Percentiles rank a stretch among this genome's conserved stretches.
Conservation (phyloP, 2,797 vertebrate genomes). For the Phataginus tetradactyla region DNA sequence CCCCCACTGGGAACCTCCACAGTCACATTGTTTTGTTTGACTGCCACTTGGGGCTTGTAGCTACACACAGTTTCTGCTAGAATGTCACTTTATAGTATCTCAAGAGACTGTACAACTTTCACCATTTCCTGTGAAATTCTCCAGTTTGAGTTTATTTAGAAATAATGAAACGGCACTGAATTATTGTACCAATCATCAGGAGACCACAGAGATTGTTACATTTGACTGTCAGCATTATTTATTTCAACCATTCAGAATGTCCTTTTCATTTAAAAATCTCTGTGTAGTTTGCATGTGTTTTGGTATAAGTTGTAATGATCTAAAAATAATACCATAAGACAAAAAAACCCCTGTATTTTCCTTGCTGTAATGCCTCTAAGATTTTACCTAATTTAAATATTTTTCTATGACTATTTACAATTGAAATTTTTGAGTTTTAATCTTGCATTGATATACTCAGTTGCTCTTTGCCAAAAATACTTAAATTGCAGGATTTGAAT, state of each 20-base stretch:
- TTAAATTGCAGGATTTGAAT: background rate
- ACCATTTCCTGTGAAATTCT: conserved; percentile 1
- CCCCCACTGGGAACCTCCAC: background rate
- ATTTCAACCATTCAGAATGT: background rate
- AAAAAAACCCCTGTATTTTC: background rate
- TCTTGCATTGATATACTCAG: background rate
- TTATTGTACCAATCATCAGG: background rate
- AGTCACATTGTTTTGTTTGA: background rate
- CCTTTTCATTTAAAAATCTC: conserved; percentile 8
- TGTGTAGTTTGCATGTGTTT: background rate
- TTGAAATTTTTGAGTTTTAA: background rate
- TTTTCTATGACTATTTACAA: background rate
- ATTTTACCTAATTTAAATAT: background rate
- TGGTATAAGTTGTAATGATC: background rate
- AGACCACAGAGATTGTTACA: background rate
- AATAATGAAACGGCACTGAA: conserved; percentile 20
- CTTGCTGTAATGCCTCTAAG: background rate
- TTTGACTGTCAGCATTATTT: conserved; percentile 17
- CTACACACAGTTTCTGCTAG: background rate
- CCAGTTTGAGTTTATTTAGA: background rate
- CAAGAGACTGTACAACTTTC: background rate
- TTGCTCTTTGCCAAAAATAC: background rate
- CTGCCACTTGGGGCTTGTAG: background rate
- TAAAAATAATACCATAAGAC: background rate
- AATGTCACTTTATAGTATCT: background rate